Evolutionary conservation across 2,113 vertebrate species (phyloP).

Genomic region (Otocyon megalotis): DNA sequence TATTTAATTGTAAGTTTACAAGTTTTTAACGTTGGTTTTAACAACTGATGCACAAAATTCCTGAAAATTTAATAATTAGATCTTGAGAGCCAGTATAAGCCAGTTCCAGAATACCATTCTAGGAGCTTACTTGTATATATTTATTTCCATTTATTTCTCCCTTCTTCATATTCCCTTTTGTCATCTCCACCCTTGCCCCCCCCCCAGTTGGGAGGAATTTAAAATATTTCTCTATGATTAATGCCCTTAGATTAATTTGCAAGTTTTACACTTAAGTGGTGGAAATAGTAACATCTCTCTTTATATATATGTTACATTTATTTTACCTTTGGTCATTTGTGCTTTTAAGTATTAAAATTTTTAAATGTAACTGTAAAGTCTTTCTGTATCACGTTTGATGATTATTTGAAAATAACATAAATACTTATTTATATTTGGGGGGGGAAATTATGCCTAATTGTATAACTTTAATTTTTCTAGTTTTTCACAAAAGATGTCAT

Average conservation of each 20-base stretch:
- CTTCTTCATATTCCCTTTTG: background rate
- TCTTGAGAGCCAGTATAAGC: background rate
- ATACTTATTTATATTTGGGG: background rate
- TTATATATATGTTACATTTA: conserved; percentile 1
- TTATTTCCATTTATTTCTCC: background rate
- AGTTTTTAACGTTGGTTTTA: conserved; percentile 29
- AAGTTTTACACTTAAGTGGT: conserved; percentile 41
- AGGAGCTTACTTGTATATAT: background rate
- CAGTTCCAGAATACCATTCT: background rate
- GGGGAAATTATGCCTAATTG: conserved; percentile 23
- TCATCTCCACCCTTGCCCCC: background rate
- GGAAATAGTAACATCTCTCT: conserved; percentile 21
- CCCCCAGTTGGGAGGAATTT: background rate
- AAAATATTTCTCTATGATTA: background rate
- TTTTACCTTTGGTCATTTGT: conserved; percentile 36
- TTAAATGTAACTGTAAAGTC: background rate
- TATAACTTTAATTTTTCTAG: conserved; percentile 85
- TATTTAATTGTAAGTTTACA: background rate
- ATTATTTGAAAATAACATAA: conserved; percentile 25
- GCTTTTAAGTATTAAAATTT: conserved; percentile 43
- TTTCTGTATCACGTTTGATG: background rate
- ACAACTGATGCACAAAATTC: background rate
- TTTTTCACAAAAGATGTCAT: conserved; percentile 97
- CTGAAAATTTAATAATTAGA: conserved; percentile 1
- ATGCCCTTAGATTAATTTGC: conserved; percentile 4